Conservation (phyloP, 2,888 invertebrate genomes). For the Euspilapteryx auroguttella region DNA sequence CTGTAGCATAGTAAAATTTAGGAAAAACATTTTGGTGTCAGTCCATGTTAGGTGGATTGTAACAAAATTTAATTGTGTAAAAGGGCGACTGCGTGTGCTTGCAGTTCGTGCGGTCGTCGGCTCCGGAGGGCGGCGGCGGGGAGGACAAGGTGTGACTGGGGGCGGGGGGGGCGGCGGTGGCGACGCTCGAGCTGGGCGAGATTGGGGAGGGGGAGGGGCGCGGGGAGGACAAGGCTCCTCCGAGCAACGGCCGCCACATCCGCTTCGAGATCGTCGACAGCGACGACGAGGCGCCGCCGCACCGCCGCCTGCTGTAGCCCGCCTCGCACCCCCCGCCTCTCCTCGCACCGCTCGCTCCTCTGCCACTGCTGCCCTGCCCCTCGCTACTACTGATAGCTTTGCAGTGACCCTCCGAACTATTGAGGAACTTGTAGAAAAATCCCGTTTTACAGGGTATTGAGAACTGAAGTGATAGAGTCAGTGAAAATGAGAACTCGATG, state of each 20-base stretch:
- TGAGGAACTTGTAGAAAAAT: too few relatives aligned
- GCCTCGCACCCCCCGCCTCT: slow-evolving; percentile 5
- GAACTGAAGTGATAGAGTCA: too few relatives aligned
- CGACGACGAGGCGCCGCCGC: slow-evolving; percentile 41
- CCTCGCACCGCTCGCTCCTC: too few relatives aligned
- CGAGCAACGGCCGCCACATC: slow-evolving; percentile 22
- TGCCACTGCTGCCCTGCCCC: slow-evolving; percentile 3
- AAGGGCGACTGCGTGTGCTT: too few relatives aligned
- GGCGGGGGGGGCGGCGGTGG: slow-evolving; percentile 31
- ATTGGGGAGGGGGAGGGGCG: slow-evolving; percentile 5
- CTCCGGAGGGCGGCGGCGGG: slow-evolving; percentile 63
- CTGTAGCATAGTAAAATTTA: too few relatives aligned
- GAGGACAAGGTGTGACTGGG: slow-evolving; percentile 86
- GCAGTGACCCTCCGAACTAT: background rate
- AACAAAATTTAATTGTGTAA: too few relatives aligned
- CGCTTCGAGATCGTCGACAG: slow-evolving; percentile 45
- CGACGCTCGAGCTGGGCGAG: slow-evolving; percentile 7
- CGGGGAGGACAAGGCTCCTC: slow-evolving; percentile 8
- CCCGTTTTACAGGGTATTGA: too few relatives aligned
- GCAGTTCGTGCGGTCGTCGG: slow-evolving; percentile 78
- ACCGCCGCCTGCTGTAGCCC: slow-evolving; percentile 26
- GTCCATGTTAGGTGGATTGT: too few relatives aligned
- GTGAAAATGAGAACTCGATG: too few relatives aligned
- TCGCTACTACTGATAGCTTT: background rate
- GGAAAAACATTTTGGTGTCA: too few relatives aligned